Evolutionary conservation across 2,888 invertebrate species (phyloP).

Genomic region (Drosophila siamana): DNA sequence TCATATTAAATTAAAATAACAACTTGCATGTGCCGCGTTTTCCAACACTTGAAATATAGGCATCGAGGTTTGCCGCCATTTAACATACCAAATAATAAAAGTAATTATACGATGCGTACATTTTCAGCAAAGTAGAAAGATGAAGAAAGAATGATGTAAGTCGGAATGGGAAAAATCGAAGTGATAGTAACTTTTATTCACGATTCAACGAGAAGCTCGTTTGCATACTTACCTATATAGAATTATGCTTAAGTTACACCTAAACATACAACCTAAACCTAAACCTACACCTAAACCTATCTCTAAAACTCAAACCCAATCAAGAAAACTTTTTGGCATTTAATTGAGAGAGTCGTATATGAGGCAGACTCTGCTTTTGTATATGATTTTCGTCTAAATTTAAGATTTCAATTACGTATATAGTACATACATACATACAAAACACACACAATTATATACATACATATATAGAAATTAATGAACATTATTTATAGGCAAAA

Average conservation of each 20-base stretch:
- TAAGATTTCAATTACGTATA: slow-evolving; percentile 65
- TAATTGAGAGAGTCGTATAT: slow-evolving; percentile 71
- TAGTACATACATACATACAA: slow-evolving; percentile 40
- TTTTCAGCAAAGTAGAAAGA: slow-evolving; percentile 47
- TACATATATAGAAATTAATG: slow-evolving; percentile 25
- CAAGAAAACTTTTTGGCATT: slow-evolving; percentile 72
- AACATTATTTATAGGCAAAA: slow-evolving; percentile 48
- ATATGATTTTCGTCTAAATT: slow-evolving; percentile 79
- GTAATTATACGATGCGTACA: slow-evolving; percentile 43
- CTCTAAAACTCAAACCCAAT: slow-evolving; percentile 14
- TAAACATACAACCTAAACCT: slow-evolving; percentile 32
- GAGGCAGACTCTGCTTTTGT: slow-evolving; percentile 24
- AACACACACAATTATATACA: slow-evolving; percentile 2
- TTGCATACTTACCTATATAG: slow-evolving; percentile 68
- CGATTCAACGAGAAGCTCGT: slow-evolving; percentile 55
- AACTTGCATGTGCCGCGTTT: slow-evolving; percentile 64
- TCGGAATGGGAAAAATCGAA: slow-evolving; percentile 40
- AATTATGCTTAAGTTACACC: slow-evolving; percentile 60
- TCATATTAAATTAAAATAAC: neutral
- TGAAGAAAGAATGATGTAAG: slow-evolving; percentile 25
- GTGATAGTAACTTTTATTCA: slow-evolving; percentile 71
- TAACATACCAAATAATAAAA: slow-evolving; percentile 72
- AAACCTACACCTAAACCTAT: slow-evolving; percentile 28
- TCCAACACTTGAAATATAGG: slow-evolving; percentile 47
- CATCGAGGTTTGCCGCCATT: slow-evolving; percentile 75